phyloP scores from a whole-genome alignment of 2,888 invertebrate genomes.

The Athrips mouffetella region DNA sequence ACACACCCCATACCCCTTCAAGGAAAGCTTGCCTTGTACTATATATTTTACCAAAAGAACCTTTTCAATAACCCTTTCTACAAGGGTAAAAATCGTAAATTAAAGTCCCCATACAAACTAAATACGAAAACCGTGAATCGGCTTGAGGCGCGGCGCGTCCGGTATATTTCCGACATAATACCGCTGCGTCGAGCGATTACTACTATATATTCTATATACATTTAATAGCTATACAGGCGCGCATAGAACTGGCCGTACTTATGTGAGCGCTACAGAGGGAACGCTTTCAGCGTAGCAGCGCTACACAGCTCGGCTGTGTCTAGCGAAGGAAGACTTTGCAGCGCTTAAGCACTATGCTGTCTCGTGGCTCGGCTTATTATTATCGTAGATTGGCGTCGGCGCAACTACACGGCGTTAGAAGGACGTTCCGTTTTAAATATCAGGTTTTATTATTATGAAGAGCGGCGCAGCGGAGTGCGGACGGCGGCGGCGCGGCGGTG shows the following conservation, averaged over 20 bases:
- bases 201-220: constrained; percentile 80
- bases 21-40: constrained; percentile 62
- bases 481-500: constrained; percentile 63
- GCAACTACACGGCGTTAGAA: constrained; percentile 79
- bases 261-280: constrained; percentile 72
- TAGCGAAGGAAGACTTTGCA: constrained; percentile 33
- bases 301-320: constrained; percentile 46
- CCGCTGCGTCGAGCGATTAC: constrained; percentile 80
- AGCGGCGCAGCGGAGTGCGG: constrained; percentile 77
- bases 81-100: constrained; percentile 67
- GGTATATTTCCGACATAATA: constrained; percentile 80
- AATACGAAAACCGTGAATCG: constrained; percentile 68
- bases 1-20: constrained; percentile 60
- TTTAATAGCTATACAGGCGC: constrained; percentile 79
- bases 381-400: constrained; percentile 80
- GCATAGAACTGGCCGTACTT: constrained; percentile 79
- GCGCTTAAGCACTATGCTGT: constrained; percentile 63
- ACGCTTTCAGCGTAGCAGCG: constrained; percentile 58
- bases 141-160: constrained; percentile 72
- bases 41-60: constrained; percentile 70
- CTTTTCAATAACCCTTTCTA: constrained; percentile 59
- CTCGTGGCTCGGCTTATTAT: constrained; percentile 74
- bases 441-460: constrained; percentile 80
- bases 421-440: constrained; percentile 80
- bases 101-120: constrained; percentile 76